phyloP scores from a whole-genome alignment of 1,140 invertebrate species.

The Drosophila tropicalis region DNA sequence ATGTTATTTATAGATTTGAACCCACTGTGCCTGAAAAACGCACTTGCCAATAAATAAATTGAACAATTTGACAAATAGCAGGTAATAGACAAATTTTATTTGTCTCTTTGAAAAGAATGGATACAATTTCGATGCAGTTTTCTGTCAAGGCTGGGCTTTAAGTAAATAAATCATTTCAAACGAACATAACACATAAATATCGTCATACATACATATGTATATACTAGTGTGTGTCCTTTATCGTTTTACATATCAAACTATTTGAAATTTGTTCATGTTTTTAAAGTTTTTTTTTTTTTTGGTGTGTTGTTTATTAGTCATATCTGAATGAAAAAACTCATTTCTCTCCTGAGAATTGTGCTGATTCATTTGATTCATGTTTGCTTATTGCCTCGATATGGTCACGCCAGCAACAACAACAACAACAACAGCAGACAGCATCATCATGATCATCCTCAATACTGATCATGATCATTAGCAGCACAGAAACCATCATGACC shows the following conservation, averaged over 20 bases:
- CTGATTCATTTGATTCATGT: conserved; percentile 32
- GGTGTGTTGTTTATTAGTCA: conserved; percentile 37
- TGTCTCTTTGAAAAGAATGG: conserved; percentile 42
- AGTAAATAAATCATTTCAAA: conserved; percentile 62
- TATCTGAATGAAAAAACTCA: conserved; percentile 15
- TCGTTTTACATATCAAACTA: conserved; percentile 29
- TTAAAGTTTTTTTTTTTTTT: background rate
- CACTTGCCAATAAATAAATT: conserved; percentile 67
- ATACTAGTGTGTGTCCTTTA: conserved; percentile 20
- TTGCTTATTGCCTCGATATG: conserved; percentile 64
- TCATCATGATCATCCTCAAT: conserved; percentile 36
- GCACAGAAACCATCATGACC: conserved; percentile 49
- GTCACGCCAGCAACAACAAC: conserved; percentile 52
- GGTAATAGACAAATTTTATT: conserved; percentile 61
- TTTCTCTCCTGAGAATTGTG: conserved; percentile 42
- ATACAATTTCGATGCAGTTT: conserved; percentile 21
- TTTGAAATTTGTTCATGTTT: conserved; percentile 12
- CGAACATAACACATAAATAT: conserved; percentile 44
- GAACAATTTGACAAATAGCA: conserved; percentile 70
- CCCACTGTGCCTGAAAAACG: conserved; percentile 14
- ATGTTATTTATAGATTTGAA: background rate
- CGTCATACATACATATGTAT: conserved; percentile 38
- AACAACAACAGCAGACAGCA: conserved; percentile 22
- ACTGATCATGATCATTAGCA: conserved; percentile 27
- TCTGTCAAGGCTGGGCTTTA: conserved; percentile 55